Evolutionary conservation across 2,113 vertebrate genomes (phyloP).

Genomic region (Cyphomyrus discorhynchus): DNA sequence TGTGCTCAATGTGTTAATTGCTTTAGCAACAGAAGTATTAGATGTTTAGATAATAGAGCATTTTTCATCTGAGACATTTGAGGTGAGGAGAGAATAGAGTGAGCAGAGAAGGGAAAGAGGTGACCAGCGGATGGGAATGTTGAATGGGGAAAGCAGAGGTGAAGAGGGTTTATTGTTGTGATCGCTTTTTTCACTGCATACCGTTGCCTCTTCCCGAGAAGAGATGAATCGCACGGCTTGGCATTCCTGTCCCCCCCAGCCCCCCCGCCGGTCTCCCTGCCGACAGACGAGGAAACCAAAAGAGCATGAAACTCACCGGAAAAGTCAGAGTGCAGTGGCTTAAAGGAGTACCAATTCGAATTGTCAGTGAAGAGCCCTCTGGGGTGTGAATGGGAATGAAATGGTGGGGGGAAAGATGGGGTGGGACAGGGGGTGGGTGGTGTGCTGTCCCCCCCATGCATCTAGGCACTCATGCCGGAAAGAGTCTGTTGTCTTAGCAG

Average conservation of each 20-base stretch:
- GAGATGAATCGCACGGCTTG: neutral
- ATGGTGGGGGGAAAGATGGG: neutral
- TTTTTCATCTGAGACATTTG: neutral
- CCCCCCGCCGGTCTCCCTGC: neutral
- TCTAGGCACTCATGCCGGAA: neutral
- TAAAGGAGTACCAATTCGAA: slow-evolving; percentile 16
- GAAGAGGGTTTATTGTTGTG: neutral
- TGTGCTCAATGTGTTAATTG: neutral
- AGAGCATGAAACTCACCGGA: slow-evolving; percentile 9
- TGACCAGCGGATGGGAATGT: neutral
- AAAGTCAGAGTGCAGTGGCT: slow-evolving; percentile 21
- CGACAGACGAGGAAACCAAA: neutral
- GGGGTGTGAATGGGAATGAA: neutral
- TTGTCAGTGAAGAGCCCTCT: slow-evolving; percentile 2
- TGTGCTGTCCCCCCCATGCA: neutral
- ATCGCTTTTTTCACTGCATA: neutral
- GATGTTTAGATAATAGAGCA: neutral
- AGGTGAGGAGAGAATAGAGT: neutral
- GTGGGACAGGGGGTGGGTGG: neutral
- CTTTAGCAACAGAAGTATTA: neutral
- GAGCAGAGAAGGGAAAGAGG: neutral
- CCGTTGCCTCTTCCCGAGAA: slow-evolving; percentile 5
- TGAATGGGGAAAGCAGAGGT: neutral
- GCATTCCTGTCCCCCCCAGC: neutral
- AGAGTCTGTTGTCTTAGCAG: neutral